Base-by-base conservation (phyloP, 2,797 vertebrate species). In the Onychomys arenicola region DNA sequence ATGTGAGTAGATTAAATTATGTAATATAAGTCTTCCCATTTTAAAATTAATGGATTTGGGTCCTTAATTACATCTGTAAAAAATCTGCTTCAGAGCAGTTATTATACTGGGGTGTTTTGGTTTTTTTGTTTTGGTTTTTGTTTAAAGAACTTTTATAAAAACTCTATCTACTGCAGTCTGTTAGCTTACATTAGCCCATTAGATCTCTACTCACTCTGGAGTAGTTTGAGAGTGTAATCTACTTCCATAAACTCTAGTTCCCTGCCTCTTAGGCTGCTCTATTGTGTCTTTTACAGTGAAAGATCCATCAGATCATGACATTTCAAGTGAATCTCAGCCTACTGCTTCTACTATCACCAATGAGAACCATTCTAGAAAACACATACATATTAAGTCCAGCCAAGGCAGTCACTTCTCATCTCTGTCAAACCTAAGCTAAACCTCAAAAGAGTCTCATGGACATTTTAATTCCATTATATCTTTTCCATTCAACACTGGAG, bases 191-290 rank as follows among this genome's bases (percentile, higher is more conserved):
- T 71, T 80, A 92, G n/a, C 82, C 2, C 65, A 43, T 87, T 94
- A 27, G 2, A 1, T 91, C 27, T 86, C 27, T 75, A 29, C 4
- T 6, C 6, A 43, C 21, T 49, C 8, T 49, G 57, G 6, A 14
- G 40, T 61, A 89, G 78, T 96, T 94, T 75, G 83, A 88, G n/a
- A 29, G 9, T 85, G 1, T 63, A 90, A 71, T 14, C 25, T 29
- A 84, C n/a, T 95, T 94, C 63, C 69, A 6, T 82, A 85, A 86
- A 91, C 13, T 49, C 27, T 29, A 96, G 21, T 49, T 93, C 10
- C 21, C 43, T 95, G 55, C 12, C 29, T 21, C 17, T 93, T 59
- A 88, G 19, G 37, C 27, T 6, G n/a, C 14, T 65, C 43, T 88
- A 25, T 69, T 86, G 76, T 57, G 2, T 71, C 65, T 84, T 34